A percentile compares a stretch with the other conserved stretches of the same genome.
These are phyloP conservation scores for Chiloscyllium plagiosum DNA, from an alignment of 2,113 vertebrate genomes.

Conservation along the genomic window DNA sequence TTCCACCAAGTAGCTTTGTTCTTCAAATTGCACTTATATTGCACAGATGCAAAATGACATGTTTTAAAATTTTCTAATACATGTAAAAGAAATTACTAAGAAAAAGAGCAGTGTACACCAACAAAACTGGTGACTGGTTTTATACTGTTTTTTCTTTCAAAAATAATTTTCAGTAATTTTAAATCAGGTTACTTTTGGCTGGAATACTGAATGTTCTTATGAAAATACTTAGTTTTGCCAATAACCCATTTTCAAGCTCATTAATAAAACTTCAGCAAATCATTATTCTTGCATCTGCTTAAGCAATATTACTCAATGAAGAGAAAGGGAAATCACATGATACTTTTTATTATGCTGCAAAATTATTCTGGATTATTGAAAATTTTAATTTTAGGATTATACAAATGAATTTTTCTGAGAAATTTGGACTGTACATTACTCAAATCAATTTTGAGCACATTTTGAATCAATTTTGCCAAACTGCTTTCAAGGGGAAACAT, in stretches of 20 bases:
- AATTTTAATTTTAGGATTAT: neutral
- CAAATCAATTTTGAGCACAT: neutral
- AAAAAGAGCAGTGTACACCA: neutral
- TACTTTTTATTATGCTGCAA: neutral
- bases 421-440: neutral
- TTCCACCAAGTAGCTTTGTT: neutral
- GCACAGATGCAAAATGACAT: neutral
- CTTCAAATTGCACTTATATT: neutral
- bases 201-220: neutral
- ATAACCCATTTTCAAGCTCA: neutral
- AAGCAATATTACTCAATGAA: neutral
- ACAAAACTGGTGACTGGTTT: neutral
- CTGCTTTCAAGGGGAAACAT: neutral
- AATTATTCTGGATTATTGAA: neutral
- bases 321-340: neutral
- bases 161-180: neutral
- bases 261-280: neutral
- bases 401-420: neutral
- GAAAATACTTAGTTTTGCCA: neutral
- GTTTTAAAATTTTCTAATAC: neutral
- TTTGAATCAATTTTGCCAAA: neutral
- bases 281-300: neutral
- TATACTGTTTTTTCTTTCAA: neutral
- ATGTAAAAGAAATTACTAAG: neutral
- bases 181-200: neutral